Conservation (phyloP, 2,888 invertebrate genomes). For the Gasteruption jaculator region DNA sequence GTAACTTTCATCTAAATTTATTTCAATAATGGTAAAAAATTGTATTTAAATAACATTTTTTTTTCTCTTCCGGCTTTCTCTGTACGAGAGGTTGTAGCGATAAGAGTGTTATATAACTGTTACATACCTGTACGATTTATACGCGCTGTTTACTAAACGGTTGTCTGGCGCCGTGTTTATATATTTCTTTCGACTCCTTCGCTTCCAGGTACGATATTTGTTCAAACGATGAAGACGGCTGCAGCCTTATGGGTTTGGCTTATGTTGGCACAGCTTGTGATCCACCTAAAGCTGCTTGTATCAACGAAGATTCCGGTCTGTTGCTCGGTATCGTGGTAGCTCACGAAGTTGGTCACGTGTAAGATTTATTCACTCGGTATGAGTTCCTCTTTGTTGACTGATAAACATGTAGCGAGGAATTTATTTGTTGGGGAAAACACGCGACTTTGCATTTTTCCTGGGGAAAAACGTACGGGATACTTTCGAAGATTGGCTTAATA, state of each 20-base stretch:
- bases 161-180: too few species aligned
- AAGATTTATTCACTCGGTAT: constrained; percentile 53
- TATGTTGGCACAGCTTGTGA: constrained; percentile 89
- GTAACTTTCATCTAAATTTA: too few species aligned
- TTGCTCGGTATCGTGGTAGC: constrained; percentile 85
- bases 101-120: too few species aligned
- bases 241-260: constrained; percentile 79
- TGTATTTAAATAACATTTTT: too few species aligned
- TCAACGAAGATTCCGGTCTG: constrained; percentile 88
- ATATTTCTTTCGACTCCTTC: too few species aligned
- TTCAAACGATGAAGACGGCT: constrained; percentile 33
- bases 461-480: too few species aligned
- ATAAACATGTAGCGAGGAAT: neutral
- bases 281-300: constrained; percentile 77
- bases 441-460: neutral
- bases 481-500: too few species aligned
- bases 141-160: too few species aligned
- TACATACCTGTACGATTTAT: too few species aligned
- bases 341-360: constrained; percentile 92
- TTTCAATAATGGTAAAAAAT: too few species aligned
- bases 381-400: neutral
- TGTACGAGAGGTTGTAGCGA: too few species aligned
- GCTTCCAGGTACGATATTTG: constrained; percentile 38
- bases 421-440: neutral
- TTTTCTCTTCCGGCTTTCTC: too few species aligned